phyloP scores from a whole-genome alignment of 2,113 vertebrate species.

The Herpetotheres cachinnans region DNA sequence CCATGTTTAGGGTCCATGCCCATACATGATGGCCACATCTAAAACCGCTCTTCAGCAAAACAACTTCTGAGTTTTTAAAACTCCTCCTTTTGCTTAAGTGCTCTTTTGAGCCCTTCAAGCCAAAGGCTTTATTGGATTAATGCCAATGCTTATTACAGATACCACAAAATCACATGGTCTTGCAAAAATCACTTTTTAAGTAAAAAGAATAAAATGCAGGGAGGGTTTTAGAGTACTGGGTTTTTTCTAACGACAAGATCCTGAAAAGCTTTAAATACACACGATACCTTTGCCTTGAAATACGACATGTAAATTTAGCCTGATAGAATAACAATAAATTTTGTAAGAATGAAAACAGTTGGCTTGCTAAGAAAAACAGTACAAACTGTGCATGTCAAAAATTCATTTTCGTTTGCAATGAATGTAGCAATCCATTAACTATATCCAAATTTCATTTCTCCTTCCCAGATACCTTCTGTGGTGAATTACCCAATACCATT shows the following conservation, averaged over 20 bases:
- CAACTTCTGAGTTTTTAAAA: neutral
- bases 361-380: neutral
- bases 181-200: neutral
- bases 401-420: neutral
- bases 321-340: neutral
- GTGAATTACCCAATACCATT: neutral
- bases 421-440: neutral
- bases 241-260: neutral
- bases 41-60: neutral
- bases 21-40: neutral
- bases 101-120: neutral
- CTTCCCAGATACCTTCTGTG: neutral
- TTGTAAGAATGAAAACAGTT: neutral
- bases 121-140: neutral
- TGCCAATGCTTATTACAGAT: neutral
- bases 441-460: neutral
- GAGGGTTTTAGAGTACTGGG: neutral
- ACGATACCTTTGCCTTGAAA: neutral
- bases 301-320: neutral
- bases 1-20: neutral
- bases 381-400: neutral
- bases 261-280: neutral
- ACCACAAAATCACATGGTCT: neutral
- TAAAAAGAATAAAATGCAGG: neutral
- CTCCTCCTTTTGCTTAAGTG: neutral